These are phyloP conservation scores for Lasioglossum vierecki DNA, from an alignment of 2,888 invertebrate genomes.

Conservation along the genomic window DNA sequence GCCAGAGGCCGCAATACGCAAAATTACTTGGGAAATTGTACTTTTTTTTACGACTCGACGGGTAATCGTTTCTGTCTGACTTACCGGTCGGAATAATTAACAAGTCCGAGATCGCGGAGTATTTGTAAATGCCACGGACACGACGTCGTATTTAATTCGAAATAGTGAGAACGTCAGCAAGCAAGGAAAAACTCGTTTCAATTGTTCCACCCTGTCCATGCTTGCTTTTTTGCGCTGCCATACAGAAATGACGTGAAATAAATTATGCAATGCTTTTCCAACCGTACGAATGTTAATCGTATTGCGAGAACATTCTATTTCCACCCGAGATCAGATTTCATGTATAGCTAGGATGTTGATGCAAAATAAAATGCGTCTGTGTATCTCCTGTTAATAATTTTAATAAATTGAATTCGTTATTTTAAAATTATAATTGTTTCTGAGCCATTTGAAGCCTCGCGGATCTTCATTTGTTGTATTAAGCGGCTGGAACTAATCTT, in stretches of 20 bases:
- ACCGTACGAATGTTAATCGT: not conserved
- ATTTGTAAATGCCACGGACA: slow-evolving; percentile 37
- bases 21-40: slow-evolving; percentile 66
- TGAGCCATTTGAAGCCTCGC: no score
- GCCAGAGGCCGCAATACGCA: slow-evolving; percentile 40
- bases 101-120: slow-evolving; percentile 41
- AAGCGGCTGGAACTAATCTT: no score
- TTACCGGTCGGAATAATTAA: slow-evolving; percentile 57
- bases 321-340: not conserved
- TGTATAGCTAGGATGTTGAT: not conserved
- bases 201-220: not conserved
- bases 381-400: not conserved
- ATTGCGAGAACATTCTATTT: not conserved
- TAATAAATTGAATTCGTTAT: no score
- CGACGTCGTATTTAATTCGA: slow-evolving; percentile 5
- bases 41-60: slow-evolving; percentile 50
- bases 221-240: not conserved
- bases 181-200: not conserved
- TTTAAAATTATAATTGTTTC: no score
- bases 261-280: not conserved
- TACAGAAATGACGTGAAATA: not conserved
- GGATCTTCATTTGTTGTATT: not conserved
- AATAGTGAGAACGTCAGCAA: slow-evolving; percentile 11
- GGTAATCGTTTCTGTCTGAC: slow-evolving; percentile 58
- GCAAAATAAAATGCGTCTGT: no score